Conservation (phyloP, 2,797 vertebrate genomes). For the Ambastaia sidthimunki region DNA sequence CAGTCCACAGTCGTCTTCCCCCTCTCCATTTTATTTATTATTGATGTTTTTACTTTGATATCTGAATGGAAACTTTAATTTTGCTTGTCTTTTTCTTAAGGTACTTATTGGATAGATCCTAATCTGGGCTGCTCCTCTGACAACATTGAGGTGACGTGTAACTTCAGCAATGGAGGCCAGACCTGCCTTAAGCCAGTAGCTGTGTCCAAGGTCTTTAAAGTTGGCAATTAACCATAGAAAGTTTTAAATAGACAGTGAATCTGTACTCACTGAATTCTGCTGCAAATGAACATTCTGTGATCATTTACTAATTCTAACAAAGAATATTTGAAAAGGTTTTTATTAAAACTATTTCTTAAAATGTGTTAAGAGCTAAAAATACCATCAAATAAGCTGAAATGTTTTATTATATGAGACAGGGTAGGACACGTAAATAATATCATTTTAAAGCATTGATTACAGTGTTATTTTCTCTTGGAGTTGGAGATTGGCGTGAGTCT, state of each 20-base stretch:
- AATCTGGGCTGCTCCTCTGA: conserved; percentile 94
- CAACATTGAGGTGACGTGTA: conserved; percentile 91
- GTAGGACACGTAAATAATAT: too few relatives aligned
- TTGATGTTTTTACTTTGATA: neutral
- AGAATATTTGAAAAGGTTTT: too few relatives aligned
- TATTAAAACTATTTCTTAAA: neutral
- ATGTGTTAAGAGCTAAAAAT: too few relatives aligned
- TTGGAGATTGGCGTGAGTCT: conserved; percentile 86
- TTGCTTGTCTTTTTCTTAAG: conserved; percentile 66
- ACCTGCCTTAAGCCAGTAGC: conserved; percentile 92
- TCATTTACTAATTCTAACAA: too few relatives aligned
- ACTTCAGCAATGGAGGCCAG: conserved; percentile 91
- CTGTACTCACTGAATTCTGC: neutral
- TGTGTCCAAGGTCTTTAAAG: conserved; percentile 86
- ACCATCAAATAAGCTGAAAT: too few relatives aligned
- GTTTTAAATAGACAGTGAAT: too few relatives aligned
- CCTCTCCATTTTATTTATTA: too few relatives aligned
- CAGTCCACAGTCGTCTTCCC: too few relatives aligned
- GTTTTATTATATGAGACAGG: too few relatives aligned
- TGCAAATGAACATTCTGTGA: too few relatives aligned
- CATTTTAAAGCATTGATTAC: neutral
- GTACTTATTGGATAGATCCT: conserved; percentile 96
- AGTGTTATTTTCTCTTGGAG: conserved; percentile 67
- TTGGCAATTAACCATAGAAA: neutral
- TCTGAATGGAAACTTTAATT: neutral